A percentile compares a stretch with the other conserved stretches of the same genome.
phyloP scores from a whole-genome alignment of 2,888 invertebrate species.

The Melitaea athalia region DNA sequence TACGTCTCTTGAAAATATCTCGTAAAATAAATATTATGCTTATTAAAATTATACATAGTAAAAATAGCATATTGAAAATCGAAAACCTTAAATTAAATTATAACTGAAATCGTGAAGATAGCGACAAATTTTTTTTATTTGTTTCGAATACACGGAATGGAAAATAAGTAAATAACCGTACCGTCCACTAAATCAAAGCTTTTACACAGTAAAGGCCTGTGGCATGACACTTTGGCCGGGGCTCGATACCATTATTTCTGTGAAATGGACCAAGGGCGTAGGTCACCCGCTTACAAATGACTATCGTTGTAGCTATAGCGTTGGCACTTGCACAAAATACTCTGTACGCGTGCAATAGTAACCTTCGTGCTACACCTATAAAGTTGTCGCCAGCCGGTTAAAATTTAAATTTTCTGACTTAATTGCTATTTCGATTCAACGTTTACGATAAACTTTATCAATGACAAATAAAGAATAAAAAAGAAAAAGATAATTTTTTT shows the following conservation, averaged over 20 bases:
- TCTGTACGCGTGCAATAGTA: constrained; percentile 16
- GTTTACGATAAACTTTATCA: neutral
- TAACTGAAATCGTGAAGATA: neutral
- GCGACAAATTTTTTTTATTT: neutral
- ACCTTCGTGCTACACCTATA: constrained; percentile 8
- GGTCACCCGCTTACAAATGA: constrained; percentile 38
- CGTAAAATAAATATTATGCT: too few relatives aligned
- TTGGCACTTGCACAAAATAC: constrained; percentile 36
- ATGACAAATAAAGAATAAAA: too few relatives aligned
- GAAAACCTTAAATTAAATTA: too few relatives aligned
- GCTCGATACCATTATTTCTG: constrained; percentile 39
- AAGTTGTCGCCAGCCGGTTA: constrained; percentile 1
- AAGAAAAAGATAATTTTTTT: too few relatives aligned
- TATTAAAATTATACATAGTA: too few relatives aligned
- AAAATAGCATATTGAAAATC: too few relatives aligned
- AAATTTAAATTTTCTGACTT: neutral
- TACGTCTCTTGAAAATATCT: too few relatives aligned
- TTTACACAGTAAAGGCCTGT: constrained; percentile 33
- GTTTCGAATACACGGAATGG: neutral
- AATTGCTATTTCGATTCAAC: neutral
- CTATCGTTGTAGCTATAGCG: constrained; percentile 33
- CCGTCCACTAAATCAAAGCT: constrained; percentile 32
- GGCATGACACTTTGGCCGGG: constrained; percentile 35
- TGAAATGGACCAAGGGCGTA: constrained; percentile 38
- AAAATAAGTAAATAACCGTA: constrained; percentile 18